phyloP scores from a whole-genome alignment of 2,113 vertebrate genomes.

The Dipodomys ordii region DNA sequence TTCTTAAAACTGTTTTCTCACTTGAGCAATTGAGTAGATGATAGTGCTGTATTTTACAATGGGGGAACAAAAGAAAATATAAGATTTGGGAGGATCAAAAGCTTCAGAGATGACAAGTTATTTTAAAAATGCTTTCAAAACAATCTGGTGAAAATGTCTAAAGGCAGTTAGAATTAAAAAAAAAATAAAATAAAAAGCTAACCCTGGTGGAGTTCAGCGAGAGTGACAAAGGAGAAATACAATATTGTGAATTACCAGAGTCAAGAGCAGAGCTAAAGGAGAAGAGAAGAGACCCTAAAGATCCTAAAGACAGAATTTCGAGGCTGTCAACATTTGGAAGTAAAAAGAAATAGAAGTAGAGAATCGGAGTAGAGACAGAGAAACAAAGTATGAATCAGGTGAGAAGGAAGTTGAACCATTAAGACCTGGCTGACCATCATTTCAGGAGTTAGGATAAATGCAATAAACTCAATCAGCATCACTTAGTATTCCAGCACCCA shows the following conservation, averaged over 20 bases:
- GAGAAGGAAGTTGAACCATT: background rate
- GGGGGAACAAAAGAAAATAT: background rate
- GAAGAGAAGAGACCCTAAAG: too few species aligned
- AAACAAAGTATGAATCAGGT: too few species aligned
- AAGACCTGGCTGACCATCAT: background rate
- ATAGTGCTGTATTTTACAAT: background rate
- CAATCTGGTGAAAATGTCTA: background rate
- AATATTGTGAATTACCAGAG: background rate
- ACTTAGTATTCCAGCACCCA: background rate
- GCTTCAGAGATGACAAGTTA: background rate
- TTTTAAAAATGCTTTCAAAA: slow-evolving; percentile 17
- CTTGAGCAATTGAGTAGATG: background rate
- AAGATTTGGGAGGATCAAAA: background rate
- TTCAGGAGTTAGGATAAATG: background rate
- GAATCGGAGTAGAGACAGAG: background rate
- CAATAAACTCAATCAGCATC: background rate
- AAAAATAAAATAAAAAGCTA: background rate
- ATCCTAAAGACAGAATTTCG: background rate
- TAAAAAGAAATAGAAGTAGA: background rate
- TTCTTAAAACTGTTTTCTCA: background rate
- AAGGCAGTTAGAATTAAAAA: background rate
- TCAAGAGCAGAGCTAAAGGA: background rate
- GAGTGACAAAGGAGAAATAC: background rate
- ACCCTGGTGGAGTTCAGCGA: background rate
- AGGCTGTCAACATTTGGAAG: background rate